Base-by-base conservation (phyloP, 1,140 invertebrate species). In the Pachyrhynchus sulphureomaculatus region DNA sequence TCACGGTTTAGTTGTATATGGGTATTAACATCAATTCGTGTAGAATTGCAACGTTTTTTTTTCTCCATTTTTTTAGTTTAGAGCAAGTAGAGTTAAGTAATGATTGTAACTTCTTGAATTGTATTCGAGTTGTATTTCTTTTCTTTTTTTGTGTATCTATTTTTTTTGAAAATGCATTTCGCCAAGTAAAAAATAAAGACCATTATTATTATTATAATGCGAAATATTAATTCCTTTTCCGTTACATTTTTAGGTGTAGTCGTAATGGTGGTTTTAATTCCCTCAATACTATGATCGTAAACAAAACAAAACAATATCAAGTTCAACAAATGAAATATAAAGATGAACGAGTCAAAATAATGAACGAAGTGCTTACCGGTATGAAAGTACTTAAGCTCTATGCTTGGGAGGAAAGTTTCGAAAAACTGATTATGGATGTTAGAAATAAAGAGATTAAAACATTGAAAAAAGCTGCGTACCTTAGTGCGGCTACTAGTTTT, bases 251-350 rank as follows among this genome's bases (percentile, higher is more conserved):
- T 34, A 44, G 61, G 94, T 34, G 77, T 98, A 17, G 88, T 87
- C 42, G 89, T 98, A 6, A 94, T 98, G 92, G 86, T 96, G 36
- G 82, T 95, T 45, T 80, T 96, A 23, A 92, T 96, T 64, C 94
- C 94, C 0, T 96, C 4, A 98, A 98, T 78, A 90, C 88, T 5
- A 78, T 90, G 32, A 89, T 98, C 60, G 93, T 93, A 1, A 90
- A 87, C 74, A 88, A 88, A 75, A 84, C 88, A 0, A 89, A 89
- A 71, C 86, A 83, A 4, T 79, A 95, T 53, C 91, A 95, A 77
- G 89, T 92, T 20, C 84, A 81, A 61, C 92, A 94, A 76, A 94
- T 95, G 92, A 93, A 93, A 72, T 86, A 87, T 71, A 95, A 95
- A 78, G 92, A 95, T 71, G 86, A 92, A 73, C 82, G 95, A 70